Base-by-base conservation (phyloP, 92 coral and sea anemone genomes). In the Zoanthus gigantus region DNA sequence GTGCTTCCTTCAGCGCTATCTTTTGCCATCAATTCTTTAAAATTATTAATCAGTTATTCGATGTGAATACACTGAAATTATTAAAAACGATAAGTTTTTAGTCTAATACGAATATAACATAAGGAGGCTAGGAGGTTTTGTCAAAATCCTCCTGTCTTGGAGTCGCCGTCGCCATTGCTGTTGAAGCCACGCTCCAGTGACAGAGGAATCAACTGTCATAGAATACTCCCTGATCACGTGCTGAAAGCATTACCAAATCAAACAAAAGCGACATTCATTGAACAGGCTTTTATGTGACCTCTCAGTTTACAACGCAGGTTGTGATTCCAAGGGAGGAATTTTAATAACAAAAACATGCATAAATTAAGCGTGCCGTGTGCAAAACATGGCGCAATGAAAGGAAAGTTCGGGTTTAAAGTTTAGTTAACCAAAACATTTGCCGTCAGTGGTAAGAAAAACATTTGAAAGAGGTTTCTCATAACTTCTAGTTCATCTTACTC, bases 361-460 rank as follows among this genome's bases (percentile, higher is more conserved):
- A 81, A 81, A 66, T 81, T 81, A 81, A 66, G 63, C 85, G 85
- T 81, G 58, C 85, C 85, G 85, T 81, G 85, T 81, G 85, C 85
- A 81, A 81, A 73, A 81, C 60, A 81, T 81, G 85, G 85, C 85
- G 85, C 63, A 57, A 34, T 46, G 73, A 29, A 12, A 81, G 44
- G 85, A 81, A 63, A 60, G 73, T 63, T 65, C 65, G 72, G 65
- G 12, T 50, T 50, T 5, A 45, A 56, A 79, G 44, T 45, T 45
- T 16, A 58, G 47, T 32, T 42, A 47, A 47, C 46, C 75, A 46
- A 66, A 8, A 18, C 7, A 47, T 65, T 81, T 81, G 58, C 58
- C 14, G 42, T 81, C 75, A 81, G 4, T 5, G 45, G 63, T 2
- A 15, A 30, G 12, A 67, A 67, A 66, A 45, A 66, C 18, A 11